Percentiles rank a stretch among this genome's conserved stretches.
phyloP scores from a whole-genome alignment of 2,888 invertebrate species.

The Phyllotreta striolata region DNA sequence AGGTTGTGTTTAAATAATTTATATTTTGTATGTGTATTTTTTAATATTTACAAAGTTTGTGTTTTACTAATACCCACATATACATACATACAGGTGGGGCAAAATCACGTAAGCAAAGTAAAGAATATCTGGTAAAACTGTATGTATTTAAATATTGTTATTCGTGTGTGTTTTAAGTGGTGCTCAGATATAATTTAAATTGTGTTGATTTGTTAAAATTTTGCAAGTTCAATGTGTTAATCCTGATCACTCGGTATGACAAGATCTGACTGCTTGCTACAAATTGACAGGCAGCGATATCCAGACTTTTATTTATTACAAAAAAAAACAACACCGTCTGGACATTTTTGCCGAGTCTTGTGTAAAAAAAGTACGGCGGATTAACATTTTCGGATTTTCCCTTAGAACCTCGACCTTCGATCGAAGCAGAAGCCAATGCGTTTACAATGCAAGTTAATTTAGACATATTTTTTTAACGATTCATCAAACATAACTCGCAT shows the following conservation, averaged over 20 bases:
- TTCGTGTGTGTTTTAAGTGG: conserved; percentile 62
- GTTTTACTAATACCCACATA: conserved; percentile 63
- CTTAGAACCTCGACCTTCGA: background rate
- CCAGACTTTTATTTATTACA: conserved; percentile 26
- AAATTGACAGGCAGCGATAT: conserved; percentile 43
- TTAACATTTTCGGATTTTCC: conserved; percentile 21
- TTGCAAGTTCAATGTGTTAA: conserved; percentile 62
- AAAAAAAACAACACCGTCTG: conserved; percentile 27
- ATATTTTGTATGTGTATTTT: conserved; percentile 56
- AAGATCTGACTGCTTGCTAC: conserved; percentile 60
- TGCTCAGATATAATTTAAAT: conserved; percentile 61
- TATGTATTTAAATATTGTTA: conserved; percentile 63
- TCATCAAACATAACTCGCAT: conserved; percentile 1
- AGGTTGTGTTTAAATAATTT: conserved; percentile 56
- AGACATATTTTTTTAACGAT: background rate
- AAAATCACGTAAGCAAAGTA: conserved; percentile 64
- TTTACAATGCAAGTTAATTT: conserved; percentile 7
- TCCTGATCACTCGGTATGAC: conserved; percentile 59
- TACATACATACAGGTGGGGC: conserved; percentile 64
- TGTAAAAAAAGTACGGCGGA: conserved; percentile 16
- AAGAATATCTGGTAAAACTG: conserved; percentile 63
- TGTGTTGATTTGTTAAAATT: conserved; percentile 62
- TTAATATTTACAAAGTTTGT: conserved; percentile 51
- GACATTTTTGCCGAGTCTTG: conserved; percentile 39
- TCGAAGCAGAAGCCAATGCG: conserved; percentile 10